These are phyloP conservation scores for Ciconia stormi DNA, from an alignment of 2,113 vertebrate species.

Conservation along the genomic window DNA sequence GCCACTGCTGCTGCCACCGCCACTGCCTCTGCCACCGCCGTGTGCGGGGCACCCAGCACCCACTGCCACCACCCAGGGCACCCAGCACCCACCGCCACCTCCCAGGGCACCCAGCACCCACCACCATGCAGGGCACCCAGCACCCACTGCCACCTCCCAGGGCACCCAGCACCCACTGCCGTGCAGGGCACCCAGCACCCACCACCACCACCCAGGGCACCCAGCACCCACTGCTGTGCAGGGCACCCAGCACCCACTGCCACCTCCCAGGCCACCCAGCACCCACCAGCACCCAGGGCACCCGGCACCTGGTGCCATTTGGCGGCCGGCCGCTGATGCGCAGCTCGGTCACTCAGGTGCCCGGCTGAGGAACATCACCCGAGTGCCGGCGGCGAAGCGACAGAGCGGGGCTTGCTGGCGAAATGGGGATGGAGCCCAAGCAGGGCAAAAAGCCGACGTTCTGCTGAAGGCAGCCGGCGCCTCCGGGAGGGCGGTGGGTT, in stretches of 20 bases:
- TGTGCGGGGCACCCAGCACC: not conserved
- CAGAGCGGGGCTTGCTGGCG: too few species aligned
- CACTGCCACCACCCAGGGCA: not conserved
- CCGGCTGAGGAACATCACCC: not conserved
- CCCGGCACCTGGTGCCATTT: not conserved
- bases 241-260: too few species aligned
- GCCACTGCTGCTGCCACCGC: not conserved
- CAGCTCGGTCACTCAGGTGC: not conserved
- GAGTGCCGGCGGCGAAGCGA: fast-evolving
- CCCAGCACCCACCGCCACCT: too few species aligned
- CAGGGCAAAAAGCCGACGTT: not conserved
- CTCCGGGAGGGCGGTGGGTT: not conserved
- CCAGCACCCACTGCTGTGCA: too few species aligned
- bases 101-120: not conserved
- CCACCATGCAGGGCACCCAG: not conserved
- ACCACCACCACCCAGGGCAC: not conserved
- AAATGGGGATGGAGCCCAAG: not conserved
- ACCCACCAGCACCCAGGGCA: too few species aligned
- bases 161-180: not conserved
- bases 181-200: too few species aligned
- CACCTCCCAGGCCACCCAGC: too few species aligned
- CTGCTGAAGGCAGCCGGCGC: not conserved
- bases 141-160: not conserved
- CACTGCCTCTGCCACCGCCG: fast-evolving
- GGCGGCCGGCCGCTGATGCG: not conserved